Conservation (phyloP, 2,888 invertebrate genomes). For the Callimorpha dominula region DNA sequence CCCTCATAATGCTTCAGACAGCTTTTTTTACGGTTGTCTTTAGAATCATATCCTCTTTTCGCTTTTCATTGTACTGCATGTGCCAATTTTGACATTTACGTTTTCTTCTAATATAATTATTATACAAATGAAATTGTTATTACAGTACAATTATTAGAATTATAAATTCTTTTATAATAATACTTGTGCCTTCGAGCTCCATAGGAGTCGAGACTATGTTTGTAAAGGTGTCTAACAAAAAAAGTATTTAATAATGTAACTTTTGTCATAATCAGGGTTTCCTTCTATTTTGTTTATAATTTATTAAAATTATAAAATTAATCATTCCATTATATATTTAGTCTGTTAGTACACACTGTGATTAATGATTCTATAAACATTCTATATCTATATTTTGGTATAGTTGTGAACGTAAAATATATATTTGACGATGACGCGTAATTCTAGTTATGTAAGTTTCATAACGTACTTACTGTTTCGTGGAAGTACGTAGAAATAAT, state of each 20-base stretch:
- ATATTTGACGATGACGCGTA: conserved; percentile 64
- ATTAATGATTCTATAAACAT: conserved; percentile 71
- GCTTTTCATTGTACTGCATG: conserved; percentile 44
- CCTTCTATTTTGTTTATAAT: conserved; percentile 49
- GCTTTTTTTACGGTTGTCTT: conserved; percentile 43
- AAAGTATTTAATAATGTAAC: conserved; percentile 34
- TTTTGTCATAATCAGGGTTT: conserved; percentile 58
- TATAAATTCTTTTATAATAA: conserved; percentile 57
- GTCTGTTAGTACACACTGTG: conserved; percentile 77
- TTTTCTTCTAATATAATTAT: conserved; percentile 15
- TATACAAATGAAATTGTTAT: conserved; percentile 38
- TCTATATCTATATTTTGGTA: conserved; percentile 71
- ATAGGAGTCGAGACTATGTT: conserved; percentile 57
- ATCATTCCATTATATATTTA: conserved; percentile 80
- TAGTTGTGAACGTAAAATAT: conserved; percentile 59
- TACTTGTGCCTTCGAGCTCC: conserved; percentile 70
- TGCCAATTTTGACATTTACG: conserved; percentile 59
- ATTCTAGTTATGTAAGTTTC: conserved; percentile 77
- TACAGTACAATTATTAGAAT: conserved; percentile 68
- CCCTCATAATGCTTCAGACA: conserved; percentile 50
- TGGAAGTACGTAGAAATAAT: conserved; percentile 80
- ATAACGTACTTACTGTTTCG: conserved; percentile 68
- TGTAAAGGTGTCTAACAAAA: conserved; percentile 60
- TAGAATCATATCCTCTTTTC: conserved; percentile 33
- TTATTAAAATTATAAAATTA: conserved; percentile 64